Evolutionary conservation across 2,888 invertebrate genomes (phyloP).

Genomic region (Trissoscelio sp.): DNA sequence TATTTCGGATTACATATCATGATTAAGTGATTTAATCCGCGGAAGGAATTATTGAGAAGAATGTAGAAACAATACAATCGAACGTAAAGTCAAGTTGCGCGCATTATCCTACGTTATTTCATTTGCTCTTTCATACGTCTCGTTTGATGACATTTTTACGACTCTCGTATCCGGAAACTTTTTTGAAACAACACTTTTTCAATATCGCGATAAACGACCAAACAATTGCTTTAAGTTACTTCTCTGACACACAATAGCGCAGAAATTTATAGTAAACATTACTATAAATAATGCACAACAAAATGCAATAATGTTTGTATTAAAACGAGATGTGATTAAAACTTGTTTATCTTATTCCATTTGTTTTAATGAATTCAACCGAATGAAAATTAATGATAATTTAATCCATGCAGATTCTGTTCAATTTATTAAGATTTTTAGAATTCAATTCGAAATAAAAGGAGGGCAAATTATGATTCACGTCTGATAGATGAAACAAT

Average conservation of each 20-base stretch:
- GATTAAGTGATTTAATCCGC: slow-evolving; percentile 1
- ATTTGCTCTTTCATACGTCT: slow-evolving; percentile 20
- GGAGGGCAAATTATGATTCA: neutral
- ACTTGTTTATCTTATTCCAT: neutral
- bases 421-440: slow-evolving; percentile 30
- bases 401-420: too few relatives aligned
- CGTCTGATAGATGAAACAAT: neutral
- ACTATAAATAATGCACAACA: neutral
- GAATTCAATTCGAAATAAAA: neutral
- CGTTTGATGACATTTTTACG: slow-evolving; percentile 36
- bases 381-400: neutral
- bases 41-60: neutral
- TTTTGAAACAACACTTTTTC: slow-evolving; percentile 29
- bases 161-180: slow-evolving; percentile 8
- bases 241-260: neutral
- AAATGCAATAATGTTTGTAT: neutral
- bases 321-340: neutral
- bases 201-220: slow-evolving; percentile 17
- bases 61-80: neutral
- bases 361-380: too few relatives aligned
- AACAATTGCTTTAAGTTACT: slow-evolving; percentile 9
- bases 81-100: neutral
- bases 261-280: slow-evolving; percentile 9
- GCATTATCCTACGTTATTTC: slow-evolving; percentile 10
- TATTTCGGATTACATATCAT: neutral